A percentile compares a stretch with the other conserved stretches of the same genome.
Evolutionary conservation across 2,888 invertebrate genomes (phyloP).

Genomic region (Cabera pusaria): DNA sequence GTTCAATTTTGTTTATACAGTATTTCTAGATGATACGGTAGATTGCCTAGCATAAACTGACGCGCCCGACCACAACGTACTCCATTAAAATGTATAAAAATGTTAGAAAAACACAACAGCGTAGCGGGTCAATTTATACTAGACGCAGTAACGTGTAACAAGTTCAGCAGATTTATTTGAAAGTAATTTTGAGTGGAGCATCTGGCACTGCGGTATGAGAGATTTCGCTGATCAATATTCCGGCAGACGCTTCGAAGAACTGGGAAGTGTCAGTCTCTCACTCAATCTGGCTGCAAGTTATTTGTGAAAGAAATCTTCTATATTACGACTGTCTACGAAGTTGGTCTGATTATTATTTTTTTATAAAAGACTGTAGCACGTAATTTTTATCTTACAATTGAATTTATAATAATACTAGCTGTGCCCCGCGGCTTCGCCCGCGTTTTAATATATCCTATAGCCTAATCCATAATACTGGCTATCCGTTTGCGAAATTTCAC

Average conservation of each 20-base stretch:
- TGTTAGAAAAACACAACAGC: constrained; percentile 1
- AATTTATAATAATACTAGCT: no score
- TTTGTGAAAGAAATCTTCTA: constrained; percentile 46
- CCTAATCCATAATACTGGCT: no score
- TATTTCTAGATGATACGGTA: not conserved
- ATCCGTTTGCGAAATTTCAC: no score
- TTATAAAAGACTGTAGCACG: no score
- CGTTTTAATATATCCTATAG: no score
- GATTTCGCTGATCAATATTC: constrained; percentile 80
- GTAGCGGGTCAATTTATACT: constrained; percentile 27
- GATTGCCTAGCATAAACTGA: not conserved
- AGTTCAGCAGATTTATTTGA: constrained; percentile 74
- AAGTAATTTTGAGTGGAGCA: constrained; percentile 79
- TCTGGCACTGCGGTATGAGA: constrained; percentile 77
- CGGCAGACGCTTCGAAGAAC: constrained; percentile 70
- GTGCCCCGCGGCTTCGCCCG: no score
- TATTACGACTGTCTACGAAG: constrained; percentile 10
- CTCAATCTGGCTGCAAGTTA: constrained; percentile 65
- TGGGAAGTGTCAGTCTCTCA: constrained; percentile 77
- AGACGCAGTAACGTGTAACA: constrained; percentile 45
- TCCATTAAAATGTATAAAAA: not conserved
- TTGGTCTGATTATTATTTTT: no score
- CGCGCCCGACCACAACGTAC: not conserved
- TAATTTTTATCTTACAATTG: no score
- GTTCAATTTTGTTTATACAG: constrained; percentile 1